phyloP scores from a whole-genome alignment of 2,888 invertebrate genomes.

The Mamestra brassicae region DNA sequence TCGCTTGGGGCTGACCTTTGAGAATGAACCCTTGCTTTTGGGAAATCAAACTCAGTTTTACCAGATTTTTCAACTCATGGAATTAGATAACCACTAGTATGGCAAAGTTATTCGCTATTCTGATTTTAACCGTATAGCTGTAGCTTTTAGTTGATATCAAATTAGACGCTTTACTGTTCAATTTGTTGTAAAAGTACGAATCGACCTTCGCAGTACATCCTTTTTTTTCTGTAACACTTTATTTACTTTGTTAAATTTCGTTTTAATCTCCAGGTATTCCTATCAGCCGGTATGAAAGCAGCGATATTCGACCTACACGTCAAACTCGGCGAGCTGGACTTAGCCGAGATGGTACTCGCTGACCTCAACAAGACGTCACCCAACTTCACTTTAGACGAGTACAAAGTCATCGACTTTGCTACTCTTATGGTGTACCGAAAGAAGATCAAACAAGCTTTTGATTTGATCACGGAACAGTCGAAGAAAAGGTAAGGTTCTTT shows the following conservation, averaged over 20 bases:
- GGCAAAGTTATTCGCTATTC: no score
- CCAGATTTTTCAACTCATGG: no score
- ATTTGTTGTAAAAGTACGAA: no score
- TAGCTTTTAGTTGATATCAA: no score
- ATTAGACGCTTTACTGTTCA: no score
- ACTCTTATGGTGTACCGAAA: conserved; percentile 90
- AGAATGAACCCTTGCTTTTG: no score
- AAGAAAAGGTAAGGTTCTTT: conserved; percentile 78
- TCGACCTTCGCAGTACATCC: background rate
- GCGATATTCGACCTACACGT: conserved; percentile 92
- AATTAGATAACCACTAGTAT: no score
- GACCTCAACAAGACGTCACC: conserved; percentile 89
- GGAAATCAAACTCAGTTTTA: no score
- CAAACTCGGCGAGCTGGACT: conserved; percentile 88
- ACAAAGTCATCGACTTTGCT: conserved; percentile 92
- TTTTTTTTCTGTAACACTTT: background rate
- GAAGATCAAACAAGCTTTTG: conserved; percentile 83
- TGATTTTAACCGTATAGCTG: no score
- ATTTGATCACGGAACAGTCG: conserved; percentile 88
- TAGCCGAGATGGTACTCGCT: conserved; percentile 88
- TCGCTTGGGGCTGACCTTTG: no score
- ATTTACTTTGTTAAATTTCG: no score
- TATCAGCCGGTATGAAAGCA: conserved; percentile 93
- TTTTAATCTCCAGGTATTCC: conserved; percentile 80
- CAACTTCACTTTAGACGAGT: conserved; percentile 92